Base-by-base conservation (phyloP, 2,113 vertebrate species). In the Psilopogon haemacephalus region DNA sequence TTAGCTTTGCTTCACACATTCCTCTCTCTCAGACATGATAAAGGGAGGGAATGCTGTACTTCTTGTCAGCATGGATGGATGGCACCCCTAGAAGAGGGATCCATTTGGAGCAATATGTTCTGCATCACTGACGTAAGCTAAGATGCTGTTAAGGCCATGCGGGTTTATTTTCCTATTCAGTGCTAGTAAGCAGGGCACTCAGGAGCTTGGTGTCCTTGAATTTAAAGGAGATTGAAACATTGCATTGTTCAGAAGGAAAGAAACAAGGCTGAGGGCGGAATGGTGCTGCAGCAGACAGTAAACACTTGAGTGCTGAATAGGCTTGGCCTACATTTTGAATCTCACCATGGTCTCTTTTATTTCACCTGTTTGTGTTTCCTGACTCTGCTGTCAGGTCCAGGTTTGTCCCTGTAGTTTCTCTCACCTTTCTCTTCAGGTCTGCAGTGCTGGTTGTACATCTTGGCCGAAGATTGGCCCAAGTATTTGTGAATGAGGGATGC, bases 31-130 rank as follows among this genome's bases (percentile, higher is more conserved):
- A 97, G 97, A 95, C 73, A 80, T 3, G 88, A 87, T 69, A 77
- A 84, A 90, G 90, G 93, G 94, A 94, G 84, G 50, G 81, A 89
- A 71, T 10, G 15, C 91, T 95, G 58, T 82, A 40, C 93, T 94
- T 96, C 88, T 79, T 54, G 90, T 96, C 97, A 89, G 84, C 5
- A 28, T 71, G 90, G 94, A 94, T 96, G 88, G 94, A 93, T 86
- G 91, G 94, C 92, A 63, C 88, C 93, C 91, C 95, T 77, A 65
- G 90, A 91, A 87, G 89, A 67, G 79, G 79, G 44, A 40, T 91
- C 90, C 91, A 46, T 91, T 78, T 74, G 74, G 65, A 88, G 84
- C 38, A 95, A 84, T 97, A 90, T 94, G 89, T 95, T 96, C 89
- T 89, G 87, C 84, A 85, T 94, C 92, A 88, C 81, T 92, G 94